Evolutionary conservation across 2,113 vertebrate species (phyloP).

Genomic region (Ictalurus furcatus): DNA sequence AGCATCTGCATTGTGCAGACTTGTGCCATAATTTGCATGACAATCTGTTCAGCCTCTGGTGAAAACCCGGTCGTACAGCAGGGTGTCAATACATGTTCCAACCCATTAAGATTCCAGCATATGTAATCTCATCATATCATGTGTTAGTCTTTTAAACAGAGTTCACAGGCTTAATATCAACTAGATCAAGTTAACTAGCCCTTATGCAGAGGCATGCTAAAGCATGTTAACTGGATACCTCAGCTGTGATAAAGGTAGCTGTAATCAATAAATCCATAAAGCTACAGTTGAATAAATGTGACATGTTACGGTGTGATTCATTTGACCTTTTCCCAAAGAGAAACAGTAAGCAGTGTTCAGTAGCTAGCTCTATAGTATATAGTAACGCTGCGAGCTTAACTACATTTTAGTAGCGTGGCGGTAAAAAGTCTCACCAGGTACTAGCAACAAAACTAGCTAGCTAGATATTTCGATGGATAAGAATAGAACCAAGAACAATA

Average conservation of each 20-base stretch:
- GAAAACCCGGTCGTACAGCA: constrained; percentile 42
- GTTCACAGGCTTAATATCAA: constrained; percentile 14
- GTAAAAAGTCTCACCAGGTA: neutral
- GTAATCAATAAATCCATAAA: neutral
- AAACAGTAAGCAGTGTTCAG: neutral
- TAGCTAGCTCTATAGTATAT: neutral
- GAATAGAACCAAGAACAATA: neutral
- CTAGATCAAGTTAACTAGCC: neutral
- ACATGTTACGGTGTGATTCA: neutral
- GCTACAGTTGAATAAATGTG: neutral
- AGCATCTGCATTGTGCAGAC: constrained; percentile 52
- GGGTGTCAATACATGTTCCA: constrained; percentile 48
- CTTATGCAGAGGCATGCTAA: neutral
- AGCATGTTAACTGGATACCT: neutral
- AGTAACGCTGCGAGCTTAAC: neutral
- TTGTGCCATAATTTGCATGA: constrained; percentile 60
- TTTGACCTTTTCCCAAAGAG: neutral
- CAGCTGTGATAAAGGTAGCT: neutral
- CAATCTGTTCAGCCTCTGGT: constrained; percentile 49
- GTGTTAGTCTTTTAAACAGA: constrained; percentile 16
- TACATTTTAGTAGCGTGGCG: neutral
- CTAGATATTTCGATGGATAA: neutral
- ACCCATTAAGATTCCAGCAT: constrained; percentile 42
- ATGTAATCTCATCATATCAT: constrained; percentile 14
- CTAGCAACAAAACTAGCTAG: neutral